Evolutionary conservation across 2,888 invertebrate species (phyloP).

Genomic region (Acleris sparsana): DNA sequence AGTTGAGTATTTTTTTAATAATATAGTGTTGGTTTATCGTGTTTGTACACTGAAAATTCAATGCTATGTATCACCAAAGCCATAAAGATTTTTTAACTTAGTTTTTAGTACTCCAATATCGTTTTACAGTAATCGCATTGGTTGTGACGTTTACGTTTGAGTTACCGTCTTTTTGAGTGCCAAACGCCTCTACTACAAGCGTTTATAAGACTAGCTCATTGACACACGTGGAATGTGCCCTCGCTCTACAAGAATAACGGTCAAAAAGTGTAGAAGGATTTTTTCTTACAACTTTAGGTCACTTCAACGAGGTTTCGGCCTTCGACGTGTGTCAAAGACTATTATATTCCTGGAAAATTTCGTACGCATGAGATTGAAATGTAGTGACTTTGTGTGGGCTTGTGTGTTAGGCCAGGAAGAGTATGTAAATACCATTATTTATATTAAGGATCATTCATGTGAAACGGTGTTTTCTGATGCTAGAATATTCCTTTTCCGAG

Average conservation of each 20-base stretch:
- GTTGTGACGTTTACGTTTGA: slow-evolving; percentile 33
- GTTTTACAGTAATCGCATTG: slow-evolving; percentile 1
- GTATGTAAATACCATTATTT: slow-evolving; percentile 60
- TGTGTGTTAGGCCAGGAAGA: slow-evolving; percentile 13
- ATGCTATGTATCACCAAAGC: neutral
- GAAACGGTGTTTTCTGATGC: slow-evolving; percentile 59
- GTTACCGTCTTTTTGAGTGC: slow-evolving; percentile 36
- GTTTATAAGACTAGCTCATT: slow-evolving; percentile 2
- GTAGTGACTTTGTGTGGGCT: slow-evolving; percentile 27
- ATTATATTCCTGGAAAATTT: slow-evolving; percentile 15
- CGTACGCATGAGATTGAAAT: slow-evolving; percentile 21
- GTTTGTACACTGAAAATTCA: neutral
- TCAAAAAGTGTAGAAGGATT: too few relatives aligned
- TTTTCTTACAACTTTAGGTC: neutral
- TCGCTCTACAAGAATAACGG: too few relatives aligned
- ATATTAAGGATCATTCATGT: slow-evolving; percentile 77
- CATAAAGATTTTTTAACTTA: neutral
- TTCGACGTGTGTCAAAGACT: slow-evolving; percentile 16
- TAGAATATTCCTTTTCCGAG: slow-evolving; percentile 49
- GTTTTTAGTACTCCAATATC: neutral
- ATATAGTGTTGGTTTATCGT: neutral
- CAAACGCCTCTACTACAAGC: slow-evolving; percentile 37
- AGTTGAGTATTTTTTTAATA: neutral
- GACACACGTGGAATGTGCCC: slow-evolving; percentile 12
- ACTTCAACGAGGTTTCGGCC: neutral